Percentiles rank a stretch among this genome's conserved stretches.
phyloP scores from a whole-genome alignment of 2,797 vertebrate genomes.

The Graptemys geographica region DNA sequence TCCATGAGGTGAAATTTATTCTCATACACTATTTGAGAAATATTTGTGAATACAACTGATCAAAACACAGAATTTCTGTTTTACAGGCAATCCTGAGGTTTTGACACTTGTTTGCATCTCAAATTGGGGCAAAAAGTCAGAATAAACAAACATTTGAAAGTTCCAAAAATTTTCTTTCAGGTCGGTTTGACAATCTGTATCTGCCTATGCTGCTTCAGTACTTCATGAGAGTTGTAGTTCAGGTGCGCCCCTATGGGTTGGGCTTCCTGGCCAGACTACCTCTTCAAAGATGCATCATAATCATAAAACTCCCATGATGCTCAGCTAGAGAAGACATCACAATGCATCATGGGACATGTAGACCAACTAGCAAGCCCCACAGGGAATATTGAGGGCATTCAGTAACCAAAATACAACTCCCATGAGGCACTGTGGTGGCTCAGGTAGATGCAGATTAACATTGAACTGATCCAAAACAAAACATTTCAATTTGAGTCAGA shows the following conservation, averaged over 20 bases:
- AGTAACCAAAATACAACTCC: background rate
- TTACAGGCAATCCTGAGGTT: background rate
- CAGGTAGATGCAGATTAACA: background rate
- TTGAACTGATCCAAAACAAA: background rate
- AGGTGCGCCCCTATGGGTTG: background rate
- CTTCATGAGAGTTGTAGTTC: background rate
- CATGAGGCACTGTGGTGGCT: background rate
- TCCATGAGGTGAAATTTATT: background rate
- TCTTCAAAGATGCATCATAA: background rate
- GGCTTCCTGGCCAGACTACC: background rate
- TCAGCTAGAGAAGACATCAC: background rate
- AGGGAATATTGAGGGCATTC: background rate
- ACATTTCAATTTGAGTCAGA: background rate
- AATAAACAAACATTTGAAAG: background rate
- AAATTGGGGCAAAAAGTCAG: background rate
- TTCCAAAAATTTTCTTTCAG: background rate
- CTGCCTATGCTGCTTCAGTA: background rate
- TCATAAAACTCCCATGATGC: background rate
- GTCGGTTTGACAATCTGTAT: too few relatives aligned
- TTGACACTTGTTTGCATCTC: background rate
- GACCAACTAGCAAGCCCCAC: background rate
- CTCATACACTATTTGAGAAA: background rate
- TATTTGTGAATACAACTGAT: background rate
- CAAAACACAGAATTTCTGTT: background rate
- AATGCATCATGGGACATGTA: background rate